Base-by-base conservation (phyloP, 2,113 vertebrate species). In the Gadus macrocephalus region DNA sequence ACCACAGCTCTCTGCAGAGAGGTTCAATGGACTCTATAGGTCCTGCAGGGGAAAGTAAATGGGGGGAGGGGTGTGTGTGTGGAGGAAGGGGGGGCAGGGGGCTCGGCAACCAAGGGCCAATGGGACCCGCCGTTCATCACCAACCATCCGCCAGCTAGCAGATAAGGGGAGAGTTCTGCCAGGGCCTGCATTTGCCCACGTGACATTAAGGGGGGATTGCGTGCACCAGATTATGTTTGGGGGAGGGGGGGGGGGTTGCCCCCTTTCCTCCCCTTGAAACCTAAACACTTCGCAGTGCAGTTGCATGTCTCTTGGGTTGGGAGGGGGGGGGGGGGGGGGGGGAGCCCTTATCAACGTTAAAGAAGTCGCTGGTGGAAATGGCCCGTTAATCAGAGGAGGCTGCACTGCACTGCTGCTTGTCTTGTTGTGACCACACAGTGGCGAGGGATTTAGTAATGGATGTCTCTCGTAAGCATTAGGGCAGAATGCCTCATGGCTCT, bases 281-380 rank as follows among this genome's bases (percentile, higher is more conserved):
- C 16, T 55, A 31, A 31, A 31, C 31, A 31, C 31, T 31, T 31
- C 53, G 16, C 1, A 6, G 31, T 58, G 55, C 17, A 3, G 61
- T 8, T 3, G 61, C 42, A 20, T 62, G 60, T 62, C 17, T 62
- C 17, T 62, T 9, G 60, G 7, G 60, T 62, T 62, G 38, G 49
- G n/a, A 62, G 70, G 59, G 69, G 68, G 65, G 72, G 74, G n/a
- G 70, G 59, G 69, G 68, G 65, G 72, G 74, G n/a, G 77, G 17
- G n/a, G 25, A 65, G 38, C 85, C 85, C 86, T 92, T 91, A 92
- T 92, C 91, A 86, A 85, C 86, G 79, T 83, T 79, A 79, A 49
- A 89, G 87, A 90, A 90, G 88, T 83, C 87, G 84, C 85, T 83
- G 73, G 80, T 91, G 91, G 91, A 92, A 93, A 93, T 93, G 87